Evolutionary conservation across 1,140 invertebrate genomes (phyloP), one percentile per base, ranked within the genome.

Genomic region (Zaprionus capensis): DNA sequence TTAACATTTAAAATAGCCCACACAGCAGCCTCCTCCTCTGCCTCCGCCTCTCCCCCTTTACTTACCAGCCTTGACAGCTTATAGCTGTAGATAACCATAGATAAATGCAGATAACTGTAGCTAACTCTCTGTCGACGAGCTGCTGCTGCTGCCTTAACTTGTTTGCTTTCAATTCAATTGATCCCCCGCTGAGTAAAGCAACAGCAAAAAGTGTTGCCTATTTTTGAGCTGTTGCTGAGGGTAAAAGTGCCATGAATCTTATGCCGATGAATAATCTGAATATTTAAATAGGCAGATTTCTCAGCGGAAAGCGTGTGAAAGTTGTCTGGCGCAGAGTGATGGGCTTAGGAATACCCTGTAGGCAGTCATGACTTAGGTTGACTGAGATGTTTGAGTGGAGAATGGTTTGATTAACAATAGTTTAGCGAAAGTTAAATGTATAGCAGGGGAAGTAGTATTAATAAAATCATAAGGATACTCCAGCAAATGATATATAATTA

Each of bases 1-100:
- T 87, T 84, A 87, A 71, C 81, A 87, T 87, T 88, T 78, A 74
- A 90, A 87, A 87, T 87, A 84, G 78, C 74, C 72, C 61, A 64
- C 55, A 71, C 44, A 71, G 22, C 41, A 44, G 7, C n/a, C n/a
- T 17, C 7, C 7, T 6, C 7, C n/a, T 17, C 5, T 9, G 1
- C n/a, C 41, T 9, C 2, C n/a, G 0, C 5, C 15, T 41, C 38
- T 9, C n/a, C n/a, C n/a, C n/a, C 6, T 31, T 31, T 9, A 31
- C 9, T 31, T 31, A 3, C 31, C 9, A 31, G 31, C 31, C 31
- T 5, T 41, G 38, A n/a, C 38, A 15, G 38, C 38, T 41, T 41
- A 41, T 11, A 41, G 38, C 38, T n/a, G 15, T n/a, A 51, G 46
- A 12, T 51, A 22, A 51, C 6, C 20, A n/a, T 24, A 51, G 46